Percentiles rank a stretch among this genome's conserved stretches.
These are phyloP conservation scores for Phalangium opilio DNA, from an alignment of 2,888 invertebrate genomes.

Conservation along the genomic window DNA sequence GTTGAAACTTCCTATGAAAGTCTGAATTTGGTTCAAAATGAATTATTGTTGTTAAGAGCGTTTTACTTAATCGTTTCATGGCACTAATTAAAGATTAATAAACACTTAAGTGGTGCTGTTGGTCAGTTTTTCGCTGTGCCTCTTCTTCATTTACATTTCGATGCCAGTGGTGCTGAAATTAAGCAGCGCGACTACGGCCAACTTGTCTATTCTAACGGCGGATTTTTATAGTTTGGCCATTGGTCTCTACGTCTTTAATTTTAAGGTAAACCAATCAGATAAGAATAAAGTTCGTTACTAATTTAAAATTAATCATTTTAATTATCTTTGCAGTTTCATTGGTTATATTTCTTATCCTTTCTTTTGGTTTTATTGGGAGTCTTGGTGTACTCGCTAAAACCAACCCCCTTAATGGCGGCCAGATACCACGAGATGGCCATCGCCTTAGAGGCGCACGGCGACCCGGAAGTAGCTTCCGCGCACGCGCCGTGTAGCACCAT, in stretches of 20 bases:
- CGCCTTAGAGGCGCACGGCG: slow-evolving; percentile 1
- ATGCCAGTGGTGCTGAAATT: slow-evolving; percentile 57
- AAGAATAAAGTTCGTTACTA: too few species aligned
- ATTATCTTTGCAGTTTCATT: slow-evolving; percentile 51
- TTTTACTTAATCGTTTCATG: too few species aligned
- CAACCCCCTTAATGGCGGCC: slow-evolving; percentile 32
- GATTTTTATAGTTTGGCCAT: slow-evolving; percentile 69
- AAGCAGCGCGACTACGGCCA: slow-evolving; percentile 66
- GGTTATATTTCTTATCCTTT: slow-evolving; percentile 64
- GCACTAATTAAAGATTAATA: too few species aligned
- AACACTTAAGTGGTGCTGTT: slow-evolving; percentile 26
- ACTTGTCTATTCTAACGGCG: slow-evolving; percentile 61
- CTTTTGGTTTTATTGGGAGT: slow-evolving; percentile 58
- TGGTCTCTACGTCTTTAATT: slow-evolving; percentile 53
- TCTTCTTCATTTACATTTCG: slow-evolving; percentile 58
- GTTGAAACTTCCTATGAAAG: too few species aligned
- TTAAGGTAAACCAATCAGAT: slow-evolving; percentile 5
- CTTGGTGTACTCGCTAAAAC: slow-evolving; percentile 46
- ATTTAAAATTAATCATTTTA: slow-evolving; percentile 6
- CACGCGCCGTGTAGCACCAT: not conserved
- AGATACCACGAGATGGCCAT: slow-evolving; percentile 2
- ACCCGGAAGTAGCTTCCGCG: not conserved
- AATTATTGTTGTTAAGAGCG: too few species aligned
- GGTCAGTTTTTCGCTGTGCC: slow-evolving; percentile 48
- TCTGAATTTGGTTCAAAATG: too few species aligned